phyloP scores from a whole-genome alignment of 2,797 vertebrate species.

The Mormyrops boulengeri region DNA sequence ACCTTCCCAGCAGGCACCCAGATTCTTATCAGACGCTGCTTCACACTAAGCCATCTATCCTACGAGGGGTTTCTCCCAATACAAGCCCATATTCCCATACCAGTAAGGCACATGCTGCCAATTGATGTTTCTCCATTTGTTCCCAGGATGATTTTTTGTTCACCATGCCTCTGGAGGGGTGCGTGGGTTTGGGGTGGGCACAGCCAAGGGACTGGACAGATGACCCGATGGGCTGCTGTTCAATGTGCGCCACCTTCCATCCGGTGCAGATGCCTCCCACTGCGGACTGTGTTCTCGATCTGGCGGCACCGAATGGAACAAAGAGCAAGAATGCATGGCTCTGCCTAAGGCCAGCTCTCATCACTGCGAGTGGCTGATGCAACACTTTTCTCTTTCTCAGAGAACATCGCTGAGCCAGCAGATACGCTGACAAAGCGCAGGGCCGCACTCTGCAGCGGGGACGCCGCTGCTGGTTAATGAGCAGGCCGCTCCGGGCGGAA shows the following conservation, averaged over 20 bases:
- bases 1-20: not conserved
- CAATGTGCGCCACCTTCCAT: not conserved
- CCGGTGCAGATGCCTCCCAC: not conserved
- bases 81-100: not conserved
- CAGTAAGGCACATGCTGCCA: not conserved
- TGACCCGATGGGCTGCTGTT: not conserved
- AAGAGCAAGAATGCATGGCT: not conserved
- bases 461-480: not conserved
- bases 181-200: not conserved
- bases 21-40: not conserved
- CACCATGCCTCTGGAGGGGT: not conserved
- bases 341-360: not conserved
- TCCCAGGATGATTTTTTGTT: not conserved
- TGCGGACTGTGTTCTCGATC: not conserved
- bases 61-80: not conserved
- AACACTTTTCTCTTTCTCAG: not conserved
- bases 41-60: not conserved
- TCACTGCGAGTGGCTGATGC: not conserved
- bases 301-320: not conserved
- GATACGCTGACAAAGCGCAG: slow-evolving; percentile 13
- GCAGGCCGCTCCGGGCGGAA: not conserved
- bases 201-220: not conserved
- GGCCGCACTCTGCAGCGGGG: slow-evolving; percentile 5
- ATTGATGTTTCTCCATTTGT: not conserved
- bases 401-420: slow-evolving; percentile 27